Conservation (phyloP, 2,888 invertebrate species). For the Microctonus aethiopoides region DNA sequence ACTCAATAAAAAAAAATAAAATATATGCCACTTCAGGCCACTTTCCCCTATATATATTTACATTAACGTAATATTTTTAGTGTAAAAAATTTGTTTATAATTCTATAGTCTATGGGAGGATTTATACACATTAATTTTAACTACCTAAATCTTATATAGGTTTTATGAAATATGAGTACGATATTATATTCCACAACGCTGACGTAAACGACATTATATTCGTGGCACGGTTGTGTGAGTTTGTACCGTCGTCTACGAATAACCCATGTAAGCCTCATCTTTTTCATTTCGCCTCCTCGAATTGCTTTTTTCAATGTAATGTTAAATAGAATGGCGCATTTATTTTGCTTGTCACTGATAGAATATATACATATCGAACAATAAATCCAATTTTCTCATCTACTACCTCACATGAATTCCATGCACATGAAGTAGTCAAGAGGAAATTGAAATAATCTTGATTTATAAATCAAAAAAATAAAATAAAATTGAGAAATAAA, state of each 20-base stretch:
- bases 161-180: constrained; percentile 48
- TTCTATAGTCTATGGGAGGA: neutral
- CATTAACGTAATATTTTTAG: constrained; percentile 40
- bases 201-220: constrained; percentile 39
- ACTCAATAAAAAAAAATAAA: too few species aligned
- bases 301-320: neutral
- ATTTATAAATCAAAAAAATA: neutral
- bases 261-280: constrained; percentile 15
- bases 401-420: neutral
- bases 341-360: constrained; percentile 19
- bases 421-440: neutral
- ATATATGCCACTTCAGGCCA: too few species aligned
- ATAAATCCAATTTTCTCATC: constrained; percentile 7
- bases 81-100: constrained; percentile 50
- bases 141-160: neutral
- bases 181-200: constrained; percentile 41
- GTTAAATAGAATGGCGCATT: constrained; percentile 19
- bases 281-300: constrained; percentile 21
- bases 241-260: neutral
- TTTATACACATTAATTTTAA: neutral
- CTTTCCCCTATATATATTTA: too few species aligned
- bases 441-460: neutral
- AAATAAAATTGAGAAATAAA: neutral
- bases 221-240: constrained; percentile 19
- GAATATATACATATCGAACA: neutral